phyloP scores from a whole-genome alignment of 2,113 vertebrate genomes.

The Rhynchomys soricoides region DNA sequence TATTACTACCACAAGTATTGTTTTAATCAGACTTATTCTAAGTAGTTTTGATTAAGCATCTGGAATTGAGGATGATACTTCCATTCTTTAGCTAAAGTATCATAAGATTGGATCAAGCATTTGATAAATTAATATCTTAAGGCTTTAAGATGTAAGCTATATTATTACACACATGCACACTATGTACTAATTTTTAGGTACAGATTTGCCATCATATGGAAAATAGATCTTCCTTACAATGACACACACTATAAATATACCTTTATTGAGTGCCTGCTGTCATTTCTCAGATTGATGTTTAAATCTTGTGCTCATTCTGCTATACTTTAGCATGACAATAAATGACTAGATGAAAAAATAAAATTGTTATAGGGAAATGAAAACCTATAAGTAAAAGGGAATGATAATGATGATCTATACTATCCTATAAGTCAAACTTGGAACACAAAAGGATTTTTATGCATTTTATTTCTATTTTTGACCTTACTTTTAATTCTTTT shows the following conservation, averaged over 20 bases:
- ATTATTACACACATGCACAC: background rate
- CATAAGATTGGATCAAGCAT: conserved; percentile 9
- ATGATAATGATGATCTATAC: background rate
- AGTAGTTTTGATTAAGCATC: conserved; percentile 30
- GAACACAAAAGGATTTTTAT: background rate
- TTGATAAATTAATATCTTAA: background rate
- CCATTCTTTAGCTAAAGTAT: background rate
- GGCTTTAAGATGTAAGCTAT: background rate
- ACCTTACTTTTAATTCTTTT: background rate
- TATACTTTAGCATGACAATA: background rate
- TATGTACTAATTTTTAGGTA: background rate
- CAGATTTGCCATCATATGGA: background rate
- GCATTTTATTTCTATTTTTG: background rate
- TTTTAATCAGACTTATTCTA: conserved; percentile 35
- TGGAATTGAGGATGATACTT: background rate
- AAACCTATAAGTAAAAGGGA: conserved; percentile 4
- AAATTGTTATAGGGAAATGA: background rate
- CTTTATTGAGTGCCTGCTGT: background rate
- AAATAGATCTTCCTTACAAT: background rate
- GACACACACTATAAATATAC: background rate
- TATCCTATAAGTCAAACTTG: background rate
- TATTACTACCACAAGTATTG: background rate
- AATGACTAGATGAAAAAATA: background rate
- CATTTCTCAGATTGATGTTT: background rate
- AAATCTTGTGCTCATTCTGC: background rate